Evolutionary conservation across 2,888 invertebrate genomes (phyloP), one percentile per base, ranked within the genome.

Genomic region (Desoria tigrina): DNA sequence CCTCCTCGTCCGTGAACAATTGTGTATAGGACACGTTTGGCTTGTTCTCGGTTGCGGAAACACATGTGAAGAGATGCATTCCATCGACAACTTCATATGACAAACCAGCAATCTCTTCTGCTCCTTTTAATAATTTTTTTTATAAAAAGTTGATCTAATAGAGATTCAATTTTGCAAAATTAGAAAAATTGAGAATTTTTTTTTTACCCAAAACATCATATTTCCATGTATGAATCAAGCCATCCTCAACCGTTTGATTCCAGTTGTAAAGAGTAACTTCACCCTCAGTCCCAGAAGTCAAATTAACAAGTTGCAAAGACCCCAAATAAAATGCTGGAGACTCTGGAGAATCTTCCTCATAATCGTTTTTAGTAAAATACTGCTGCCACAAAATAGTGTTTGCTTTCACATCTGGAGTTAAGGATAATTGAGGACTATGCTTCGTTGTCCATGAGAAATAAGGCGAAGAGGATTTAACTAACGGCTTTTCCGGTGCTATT

Each of bases 401-500:
- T 16, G 58, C 26, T 0, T 16, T 2, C 51, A 64, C 23, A 26
- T 61, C 39, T 23, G 69, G 69, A 11, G 39, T 62, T 21, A 66
- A 63, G 1, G 50, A 32, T 2, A 71, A 26, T 54, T 60, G 66
- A 0, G 71, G 71, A n/a, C 62, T 58, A 14, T 49, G 9, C 32
- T 45, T 64, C 0, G 68, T 71, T 4, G 71, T 71, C 71, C 71
- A 71, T 23, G 71, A 71, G 16, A 71, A 49, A 42, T 71, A 71
- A 0, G 71, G 71, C 7, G 71, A 32, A 14, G 66, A 68, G 1
- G 71, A 57, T 18, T 59, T 56, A 2, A 71, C 66, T 14, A 59
- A n/a, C 11, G 53, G 39, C 24, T 64, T 68, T 28, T 66, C 66
- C 2, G 71, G 71, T 0, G 66, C 66, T 16, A 71, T 64, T 63